phyloP scores from a whole-genome alignment of 2,888 invertebrate species.

The Drosophila acutilabella region DNA sequence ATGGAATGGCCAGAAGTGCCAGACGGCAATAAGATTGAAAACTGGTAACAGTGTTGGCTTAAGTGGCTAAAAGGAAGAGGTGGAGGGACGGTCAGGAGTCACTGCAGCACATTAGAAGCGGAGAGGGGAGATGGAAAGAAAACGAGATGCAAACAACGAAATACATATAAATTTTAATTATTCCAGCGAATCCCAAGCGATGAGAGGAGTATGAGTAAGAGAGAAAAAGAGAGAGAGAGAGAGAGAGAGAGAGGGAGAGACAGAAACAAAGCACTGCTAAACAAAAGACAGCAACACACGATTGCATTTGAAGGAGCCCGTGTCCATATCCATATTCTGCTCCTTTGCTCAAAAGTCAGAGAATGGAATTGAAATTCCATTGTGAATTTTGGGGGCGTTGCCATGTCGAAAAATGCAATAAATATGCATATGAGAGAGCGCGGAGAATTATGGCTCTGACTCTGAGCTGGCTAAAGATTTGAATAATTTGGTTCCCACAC shows the following conservation, averaged over 20 bases:
- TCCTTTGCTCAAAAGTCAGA: conserved; percentile 41
- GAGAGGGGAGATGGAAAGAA: conserved; percentile 28
- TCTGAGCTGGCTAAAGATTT: conserved; percentile 64
- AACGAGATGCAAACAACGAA: conserved; percentile 44
- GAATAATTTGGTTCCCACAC: conserved; percentile 84
- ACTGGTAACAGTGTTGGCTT: conserved; percentile 5
- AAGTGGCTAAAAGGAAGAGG: neutral
- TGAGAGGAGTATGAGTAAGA: conserved; percentile 8
- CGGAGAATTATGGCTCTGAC: conserved; percentile 53
- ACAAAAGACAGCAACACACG: conserved; percentile 62
- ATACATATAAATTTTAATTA: conserved; percentile 81
- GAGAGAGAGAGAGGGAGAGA: neutral
- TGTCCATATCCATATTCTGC: neutral
- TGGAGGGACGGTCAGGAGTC: conserved; percentile 16
- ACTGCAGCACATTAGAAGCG: conserved; percentile 50
- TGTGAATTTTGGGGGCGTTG: conserved; percentile 83
- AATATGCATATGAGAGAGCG: conserved; percentile 83
- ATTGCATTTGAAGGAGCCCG: conserved; percentile 61
- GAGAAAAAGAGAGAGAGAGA: neutral
- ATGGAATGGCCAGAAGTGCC: conserved; percentile 49
- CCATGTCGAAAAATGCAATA: conserved; percentile 84
- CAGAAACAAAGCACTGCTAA: conserved; percentile 49
- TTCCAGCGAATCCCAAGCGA: conserved; percentile 63
- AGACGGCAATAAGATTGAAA: conserved; percentile 22
- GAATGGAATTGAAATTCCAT: conserved; percentile 84